Conservation (phyloP, 2,113 vertebrate genomes). For the Jaculus jaculus region DNA sequence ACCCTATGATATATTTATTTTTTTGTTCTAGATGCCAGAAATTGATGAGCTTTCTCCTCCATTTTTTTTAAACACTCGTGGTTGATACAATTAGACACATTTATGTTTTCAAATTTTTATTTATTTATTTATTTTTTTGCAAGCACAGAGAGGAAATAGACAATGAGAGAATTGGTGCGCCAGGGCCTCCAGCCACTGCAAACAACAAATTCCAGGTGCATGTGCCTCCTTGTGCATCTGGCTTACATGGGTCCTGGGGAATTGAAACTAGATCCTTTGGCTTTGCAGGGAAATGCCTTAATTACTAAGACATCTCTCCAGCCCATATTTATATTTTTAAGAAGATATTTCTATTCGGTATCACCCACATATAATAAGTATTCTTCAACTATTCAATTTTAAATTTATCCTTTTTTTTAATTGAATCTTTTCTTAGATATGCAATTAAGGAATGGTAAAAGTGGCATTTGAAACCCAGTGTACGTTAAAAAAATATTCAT, state of each 20-base stretch:
- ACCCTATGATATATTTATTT: constrained; percentile 31
- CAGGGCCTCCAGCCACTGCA: too few species aligned
- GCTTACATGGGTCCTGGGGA: too few species aligned
- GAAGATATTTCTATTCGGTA: constrained; percentile 60
- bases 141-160: too few species aligned
- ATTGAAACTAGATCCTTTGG: too few species aligned
- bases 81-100: constrained; percentile 66
- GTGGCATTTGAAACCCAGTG: constrained; percentile 61
- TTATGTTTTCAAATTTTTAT: constrained; percentile 59
- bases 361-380: constrained; percentile 67
- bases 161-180: too few species aligned
- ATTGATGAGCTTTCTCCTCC: constrained; percentile 2
- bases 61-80: not conserved
- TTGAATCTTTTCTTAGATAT: constrained; percentile 72
- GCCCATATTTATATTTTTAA: constrained; percentile 57
- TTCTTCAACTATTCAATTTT: constrained; percentile 70
- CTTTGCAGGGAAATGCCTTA: too few species aligned
- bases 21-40: constrained; percentile 29
- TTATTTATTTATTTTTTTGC: too few species aligned
- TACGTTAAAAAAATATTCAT: constrained; percentile 55
- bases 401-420: constrained; percentile 58
- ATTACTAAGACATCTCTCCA: too few species aligned
- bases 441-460: constrained; percentile 70
- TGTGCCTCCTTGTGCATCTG: too few species aligned
- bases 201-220: too few species aligned